Base-by-base conservation (phyloP, 2,113 vertebrate species). In the Leptodactylus fuscus region DNA sequence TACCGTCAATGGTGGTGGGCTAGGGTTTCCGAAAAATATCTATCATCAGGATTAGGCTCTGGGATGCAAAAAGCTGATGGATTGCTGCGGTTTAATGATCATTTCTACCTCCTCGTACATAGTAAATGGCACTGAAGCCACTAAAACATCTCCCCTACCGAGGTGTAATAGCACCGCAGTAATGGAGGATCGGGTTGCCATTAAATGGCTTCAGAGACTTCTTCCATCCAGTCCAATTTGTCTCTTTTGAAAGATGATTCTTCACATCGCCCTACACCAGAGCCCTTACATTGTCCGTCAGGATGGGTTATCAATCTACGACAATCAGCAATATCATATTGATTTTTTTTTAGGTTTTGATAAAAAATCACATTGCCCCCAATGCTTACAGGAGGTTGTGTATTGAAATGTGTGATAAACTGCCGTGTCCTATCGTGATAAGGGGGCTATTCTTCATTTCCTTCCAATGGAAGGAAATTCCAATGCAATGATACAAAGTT, bases 321-420 rank as follows among this genome's bases (percentile, higher is more conserved):
- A 55, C 49, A 58, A 58, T 79, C 32, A 24, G 16, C 80, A 81
- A 38, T 27, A 29, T 38, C 36, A 48, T 48, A 81, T 67, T 81
- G 62, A 69, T 62, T 65, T 62, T 44, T n/a, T 67, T 44, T 27
- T n/a, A 36, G 53, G 20, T 69, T 36, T 79, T 79, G 51, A 79
- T 55, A 79, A 79, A 79, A 58, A 12, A 58, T 58, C 32, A 34
- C 53, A 34, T 20, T n/a, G 22, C 32, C 76, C 1, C 5, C 49
- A 46, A 76, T 15, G 44, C 46, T 51, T 49, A 29, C 41, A 16
- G 73, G 73, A 51, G 73, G 73, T 76, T 29, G 24, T 76, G 12
- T 29, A 13, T 8, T 20, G 27, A 36, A 38, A 38, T 36, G 32
- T 24, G 44, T 48, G 71, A 75, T 75, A 49, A 76, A 76, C 46